Percentiles rank a stretch among this genome's conserved stretches.
Evolutionary conservation across 2,113 vertebrate species (phyloP).

Genomic region (Anolis sagrei): DNA sequence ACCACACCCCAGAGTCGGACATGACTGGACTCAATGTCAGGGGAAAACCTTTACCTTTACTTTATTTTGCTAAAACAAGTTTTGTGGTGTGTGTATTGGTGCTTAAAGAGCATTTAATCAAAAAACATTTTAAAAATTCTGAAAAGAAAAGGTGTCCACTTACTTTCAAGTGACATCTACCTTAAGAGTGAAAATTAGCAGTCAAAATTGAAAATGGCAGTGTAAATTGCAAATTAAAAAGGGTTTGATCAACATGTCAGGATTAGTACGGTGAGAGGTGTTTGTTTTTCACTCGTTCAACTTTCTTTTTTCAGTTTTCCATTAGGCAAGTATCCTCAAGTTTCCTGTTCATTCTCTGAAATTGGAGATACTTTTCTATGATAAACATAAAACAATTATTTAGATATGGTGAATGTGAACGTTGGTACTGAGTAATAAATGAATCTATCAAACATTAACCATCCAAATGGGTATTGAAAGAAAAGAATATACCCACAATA

Average conservation of each 20-base stretch:
- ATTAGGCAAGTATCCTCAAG: not conserved
- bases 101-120: too few species aligned
- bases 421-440: conserved; percentile 61
- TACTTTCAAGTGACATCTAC: too few species aligned
- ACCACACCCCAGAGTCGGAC: too few species aligned
- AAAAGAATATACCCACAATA: conserved; percentile 56
- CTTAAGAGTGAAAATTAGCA: not conserved
- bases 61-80: too few species aligned
- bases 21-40: too few species aligned
- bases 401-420: conserved; percentile 38
- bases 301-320: not conserved
- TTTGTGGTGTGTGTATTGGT: too few species aligned
- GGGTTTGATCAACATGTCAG: not conserved
- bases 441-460: conserved; percentile 69
- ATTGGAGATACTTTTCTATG: not conserved
- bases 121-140: too few species aligned
- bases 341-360: not conserved
- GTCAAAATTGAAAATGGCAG: not conserved
- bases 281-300: not conserved
- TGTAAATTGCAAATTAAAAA: not conserved
- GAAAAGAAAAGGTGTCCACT: too few species aligned
- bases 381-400: conserved; percentile 32
- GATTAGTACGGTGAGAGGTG: too few species aligned
- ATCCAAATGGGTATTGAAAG: conserved; percentile 63
- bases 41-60: too few species aligned